Evolutionary conservation across 2,888 invertebrate genomes (phyloP).

Genomic region (Sturmia bella): DNA sequence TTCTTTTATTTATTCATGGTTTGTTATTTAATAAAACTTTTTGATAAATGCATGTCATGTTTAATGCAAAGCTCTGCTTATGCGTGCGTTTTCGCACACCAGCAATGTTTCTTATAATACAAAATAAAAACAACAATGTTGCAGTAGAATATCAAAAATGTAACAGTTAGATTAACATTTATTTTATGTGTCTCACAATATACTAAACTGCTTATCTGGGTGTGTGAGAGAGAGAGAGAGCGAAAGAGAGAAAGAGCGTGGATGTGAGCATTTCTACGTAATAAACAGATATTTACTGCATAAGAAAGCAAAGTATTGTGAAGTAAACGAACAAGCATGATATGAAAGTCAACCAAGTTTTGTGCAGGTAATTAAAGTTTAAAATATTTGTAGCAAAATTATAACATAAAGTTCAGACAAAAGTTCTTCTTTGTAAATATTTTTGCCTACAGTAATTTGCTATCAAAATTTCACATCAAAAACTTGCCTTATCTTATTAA

Average conservation of each 20-base stretch:
- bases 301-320: no score
- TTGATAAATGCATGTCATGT: constrained; percentile 32
- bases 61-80: constrained; percentile 34
- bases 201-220: background rate
- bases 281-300: background rate
- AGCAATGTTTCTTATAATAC: background rate
- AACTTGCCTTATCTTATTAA: background rate
- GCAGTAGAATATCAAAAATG: constrained; percentile 6
- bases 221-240: background rate
- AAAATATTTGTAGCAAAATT: no score
- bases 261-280: no score
- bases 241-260: background rate
- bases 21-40: constrained; percentile 38
- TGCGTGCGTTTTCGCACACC: background rate
- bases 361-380: no score
- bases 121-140: constrained; percentile 1
- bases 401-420: no score
- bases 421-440: no score
- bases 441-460: no score
- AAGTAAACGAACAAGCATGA: no score
- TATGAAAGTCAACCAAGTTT: no score
- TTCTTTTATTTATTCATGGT: constrained; percentile 1
- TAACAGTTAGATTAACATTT: constrained; percentile 15
- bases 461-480: background rate
- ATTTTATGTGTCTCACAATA: background rate